phyloP scores from a whole-genome alignment of 2,113 vertebrate genomes.

The Ciconia boyciana region DNA sequence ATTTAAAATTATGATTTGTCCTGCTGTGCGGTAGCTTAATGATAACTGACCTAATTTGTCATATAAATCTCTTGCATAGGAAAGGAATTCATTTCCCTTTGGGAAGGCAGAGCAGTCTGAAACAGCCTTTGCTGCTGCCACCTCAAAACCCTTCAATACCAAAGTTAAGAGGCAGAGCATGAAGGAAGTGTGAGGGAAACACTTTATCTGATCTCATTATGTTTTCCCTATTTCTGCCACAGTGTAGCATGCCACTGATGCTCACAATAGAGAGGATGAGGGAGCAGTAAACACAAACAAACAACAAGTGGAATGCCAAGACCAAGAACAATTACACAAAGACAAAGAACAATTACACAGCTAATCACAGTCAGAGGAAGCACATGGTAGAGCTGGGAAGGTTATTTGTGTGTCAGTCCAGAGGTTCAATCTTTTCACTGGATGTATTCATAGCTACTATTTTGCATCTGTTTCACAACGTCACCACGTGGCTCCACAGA shows the following conservation, averaged over 20 bases:
- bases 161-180: background rate
- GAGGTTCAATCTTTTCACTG: background rate
- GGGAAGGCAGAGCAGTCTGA: background rate
- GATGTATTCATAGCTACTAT: background rate
- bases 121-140: background rate
- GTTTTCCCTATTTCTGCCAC: background rate
- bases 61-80: background rate
- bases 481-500: background rate
- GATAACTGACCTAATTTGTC: conserved; percentile 37
- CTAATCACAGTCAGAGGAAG: background rate
- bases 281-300: background rate
- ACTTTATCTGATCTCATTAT: background rate
- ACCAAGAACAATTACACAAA: background rate
- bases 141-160: background rate
- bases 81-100: background rate
- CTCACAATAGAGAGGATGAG: background rate
- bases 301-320: background rate
- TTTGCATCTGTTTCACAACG: background rate
- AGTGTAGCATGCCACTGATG: background rate
- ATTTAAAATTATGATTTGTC: conserved; percentile 53
- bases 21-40: conserved; percentile 42
- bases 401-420: background rate
- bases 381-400: background rate
- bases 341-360: background rate
- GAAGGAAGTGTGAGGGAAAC: background rate